Evolutionary conservation across 2,888 invertebrate species (phyloP), one percentile per base, ranked within the genome.

Genomic region (Mesorhabditis spiculigera): DNA sequence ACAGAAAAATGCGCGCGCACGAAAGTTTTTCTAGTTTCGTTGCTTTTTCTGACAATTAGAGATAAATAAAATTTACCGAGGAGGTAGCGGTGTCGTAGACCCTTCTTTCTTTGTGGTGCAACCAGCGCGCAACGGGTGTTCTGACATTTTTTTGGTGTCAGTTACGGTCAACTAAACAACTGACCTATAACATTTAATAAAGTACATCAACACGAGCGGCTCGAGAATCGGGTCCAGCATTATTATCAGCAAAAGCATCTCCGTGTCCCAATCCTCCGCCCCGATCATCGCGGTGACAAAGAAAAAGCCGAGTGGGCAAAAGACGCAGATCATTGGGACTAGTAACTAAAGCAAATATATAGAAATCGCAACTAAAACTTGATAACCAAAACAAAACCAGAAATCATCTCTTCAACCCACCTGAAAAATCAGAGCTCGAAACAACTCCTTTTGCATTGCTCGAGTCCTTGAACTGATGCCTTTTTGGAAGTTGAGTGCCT

Each of bases 121-220:
- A 28, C 28, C 28, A 28, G 28, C 28, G 28, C 28, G 28, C 28
- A 28, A 28, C 28, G 28, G 28, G 28, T 28, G 28, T 28, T 28
- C 28, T 28, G 28, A 28, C 28, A 28, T 28, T 28, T 28, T 28
- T 28, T 28, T 28, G 28, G 28, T 28, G 28, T 28, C 3, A 28
- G 28, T 28, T 28, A 28, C 28, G 28, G 28, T 28, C 28, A 28
- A 28, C 28, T 28, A 28, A 28, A 28, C 28, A 28, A 28, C 28
- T 28, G n/a, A n/a, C 58, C 58, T 50, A n/a, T 50, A 50, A 50
- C 58, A 50, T 50, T 50, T 50, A n/a, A 50, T 50, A n/a, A 50
- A 50, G 58, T 50, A 50, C 8, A 50, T 50, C 8, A 50, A 13
- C 10, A 50, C 58, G n/a, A 50, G 8, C 58, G 58, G 58, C 58